A percentile compares a stretch with the other conserved stretches of the same genome.
phyloP scores from a whole-genome alignment of 2,797 vertebrate species.

The Rallus crepitans region DNA sequence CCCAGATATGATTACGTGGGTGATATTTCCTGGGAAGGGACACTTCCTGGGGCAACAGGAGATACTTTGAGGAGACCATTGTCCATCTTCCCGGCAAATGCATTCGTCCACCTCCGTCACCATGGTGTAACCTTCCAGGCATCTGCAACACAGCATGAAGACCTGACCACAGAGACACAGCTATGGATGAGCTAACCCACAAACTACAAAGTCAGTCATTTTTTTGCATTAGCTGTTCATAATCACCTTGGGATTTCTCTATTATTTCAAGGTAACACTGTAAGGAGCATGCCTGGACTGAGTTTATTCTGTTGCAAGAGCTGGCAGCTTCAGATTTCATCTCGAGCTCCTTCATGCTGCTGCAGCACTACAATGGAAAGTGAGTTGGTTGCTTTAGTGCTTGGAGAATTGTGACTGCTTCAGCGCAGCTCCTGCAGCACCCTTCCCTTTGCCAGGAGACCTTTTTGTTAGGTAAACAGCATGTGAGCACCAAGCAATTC shows the following conservation, averaged over 20 bases:
- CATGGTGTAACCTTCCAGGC: slow-evolving; percentile 87
- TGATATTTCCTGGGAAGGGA: slow-evolving; percentile 80
- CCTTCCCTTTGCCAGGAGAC: not conserved
- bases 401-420: not conserved
- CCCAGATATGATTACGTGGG: slow-evolving; percentile 79
- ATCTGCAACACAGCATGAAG: slow-evolving; percentile 81
- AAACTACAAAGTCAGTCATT: not conserved
- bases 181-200: not conserved
- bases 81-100: slow-evolving; percentile 88
- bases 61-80: slow-evolving; percentile 88
- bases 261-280: not conserved
- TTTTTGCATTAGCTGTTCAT: not conserved
- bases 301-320: not conserved
- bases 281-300: not conserved
- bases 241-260: not conserved
- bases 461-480: not conserved
- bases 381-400: not conserved
- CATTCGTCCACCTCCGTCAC: slow-evolving; percentile 77
- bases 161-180: not conserved
- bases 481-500: not conserved
- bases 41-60: slow-evolving; percentile 87
- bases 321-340: not conserved
- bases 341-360: not conserved
- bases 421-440: not conserved
- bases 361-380: not conserved